Evolutionary conservation across 2,888 invertebrate genomes (phyloP).

Genomic region (Parochlus steinenii): DNA sequence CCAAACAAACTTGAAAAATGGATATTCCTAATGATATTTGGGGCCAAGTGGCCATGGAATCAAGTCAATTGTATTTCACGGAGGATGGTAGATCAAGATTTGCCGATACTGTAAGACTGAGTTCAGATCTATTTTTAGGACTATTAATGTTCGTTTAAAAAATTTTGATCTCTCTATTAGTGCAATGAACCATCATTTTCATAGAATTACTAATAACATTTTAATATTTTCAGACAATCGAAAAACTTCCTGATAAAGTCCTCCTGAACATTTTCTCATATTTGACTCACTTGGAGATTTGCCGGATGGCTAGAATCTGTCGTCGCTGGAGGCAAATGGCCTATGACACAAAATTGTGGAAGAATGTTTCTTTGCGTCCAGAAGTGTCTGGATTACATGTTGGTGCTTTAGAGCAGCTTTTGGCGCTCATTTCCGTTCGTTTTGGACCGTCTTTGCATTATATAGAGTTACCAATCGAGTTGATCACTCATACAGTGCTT

Average conservation of each 20-base stretch:
- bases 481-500: constrained; percentile 90
- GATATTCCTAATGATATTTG: constrained; percentile 65
- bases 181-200: no score
- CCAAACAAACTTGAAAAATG: no score
- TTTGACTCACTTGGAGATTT: constrained; percentile 83
- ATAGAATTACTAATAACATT: constrained; percentile 7
- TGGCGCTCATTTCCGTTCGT: constrained; percentile 73
- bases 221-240: constrained; percentile 60
- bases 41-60: constrained; percentile 78
- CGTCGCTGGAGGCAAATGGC: constrained; percentile 92
- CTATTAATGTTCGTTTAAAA: constrained; percentile 1
- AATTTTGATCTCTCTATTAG: background rate
- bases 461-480: constrained; percentile 86
- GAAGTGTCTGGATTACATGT: constrained; percentile 71
- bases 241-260: constrained; percentile 94
- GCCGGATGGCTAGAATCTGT: constrained; percentile 85
- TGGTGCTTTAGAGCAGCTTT: constrained; percentile 68
- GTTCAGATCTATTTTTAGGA: constrained; percentile 2
- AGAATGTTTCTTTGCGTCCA: constrained; percentile 86
- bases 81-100: constrained; percentile 72
- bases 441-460: constrained; percentile 79
- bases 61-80: constrained; percentile 67
- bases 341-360: constrained; percentile 91
- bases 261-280: constrained; percentile 88
- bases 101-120: constrained; percentile 57